phyloP scores from a whole-genome alignment of 2,888 invertebrate genomes.

The Frankliniella intonsa region DNA sequence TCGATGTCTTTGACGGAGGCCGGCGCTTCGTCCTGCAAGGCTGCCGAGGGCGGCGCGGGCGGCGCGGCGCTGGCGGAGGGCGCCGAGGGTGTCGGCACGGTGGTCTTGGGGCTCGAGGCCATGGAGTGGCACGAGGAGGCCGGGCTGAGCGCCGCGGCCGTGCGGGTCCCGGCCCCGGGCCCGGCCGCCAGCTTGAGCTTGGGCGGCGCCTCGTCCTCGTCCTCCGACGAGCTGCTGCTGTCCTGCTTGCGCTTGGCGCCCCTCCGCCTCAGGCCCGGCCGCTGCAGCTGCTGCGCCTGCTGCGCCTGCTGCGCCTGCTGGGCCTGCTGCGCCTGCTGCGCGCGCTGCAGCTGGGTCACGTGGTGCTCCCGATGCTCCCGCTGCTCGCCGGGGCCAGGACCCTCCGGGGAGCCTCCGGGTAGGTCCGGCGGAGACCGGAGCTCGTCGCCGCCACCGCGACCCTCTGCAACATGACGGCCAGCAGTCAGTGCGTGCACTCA shows the following conservation, averaged over 20 bases:
- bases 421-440: conserved; percentile 49
- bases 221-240: conserved; percentile 48
- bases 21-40: conserved; percentile 6
- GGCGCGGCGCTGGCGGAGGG: conserved; percentile 42
- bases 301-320: conserved; percentile 36
- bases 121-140: conserved; percentile 61
- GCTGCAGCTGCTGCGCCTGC: conserved; percentile 33
- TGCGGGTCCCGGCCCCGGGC: background rate
- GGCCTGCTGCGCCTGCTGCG: conserved; percentile 36
- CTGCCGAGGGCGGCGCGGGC: conserved; percentile 35
- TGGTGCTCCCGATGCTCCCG: conserved; percentile 52
- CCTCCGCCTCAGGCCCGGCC: conserved; percentile 57
- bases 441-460: conserved; percentile 51
- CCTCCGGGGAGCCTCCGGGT: conserved; percentile 49
- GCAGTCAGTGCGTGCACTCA: background rate
- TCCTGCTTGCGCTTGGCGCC: conserved; percentile 51
- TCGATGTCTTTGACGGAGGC: conserved; percentile 85
- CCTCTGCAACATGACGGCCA: conserved; percentile 46
- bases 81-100: conserved; percentile 46
- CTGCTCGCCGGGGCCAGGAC: conserved; percentile 52
- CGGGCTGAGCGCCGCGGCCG: conserved; percentile 53
- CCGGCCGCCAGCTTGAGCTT: background rate
- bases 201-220: conserved; percentile 42
- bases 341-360: conserved; percentile 50
- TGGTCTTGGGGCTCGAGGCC: conserved; percentile 48